A percentile compares a stretch with the other conserved stretches of the same genome.
Conservation (phyloP, 2,113 vertebrate genomes). For the Spermophilus dauricus region DNA sequence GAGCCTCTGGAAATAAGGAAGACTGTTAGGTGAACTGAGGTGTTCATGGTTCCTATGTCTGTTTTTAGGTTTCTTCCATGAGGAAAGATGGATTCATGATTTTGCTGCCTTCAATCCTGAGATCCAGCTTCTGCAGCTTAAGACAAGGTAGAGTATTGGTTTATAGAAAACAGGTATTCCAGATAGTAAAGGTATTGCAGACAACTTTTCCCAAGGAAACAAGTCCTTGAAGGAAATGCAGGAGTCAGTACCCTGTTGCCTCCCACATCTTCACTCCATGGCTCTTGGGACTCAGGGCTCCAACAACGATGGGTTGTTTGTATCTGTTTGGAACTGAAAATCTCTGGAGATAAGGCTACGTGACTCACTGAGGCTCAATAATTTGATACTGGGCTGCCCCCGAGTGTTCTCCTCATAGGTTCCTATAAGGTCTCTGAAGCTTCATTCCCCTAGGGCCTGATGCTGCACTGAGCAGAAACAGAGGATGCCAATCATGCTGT, state of each 20-base stretch:
- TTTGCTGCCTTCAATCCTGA: neutral
- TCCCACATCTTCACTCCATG: neutral
- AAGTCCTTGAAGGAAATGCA: neutral
- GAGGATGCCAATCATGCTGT: neutral
- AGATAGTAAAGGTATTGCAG: neutral
- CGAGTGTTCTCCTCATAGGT: neutral
- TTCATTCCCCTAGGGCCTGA: neutral
- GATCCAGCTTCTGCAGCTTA: neutral
- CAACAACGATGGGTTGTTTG: neutral
- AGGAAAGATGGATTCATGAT: neutral
- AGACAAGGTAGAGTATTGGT: neutral
- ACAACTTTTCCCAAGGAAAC: neutral
- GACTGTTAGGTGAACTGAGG: neutral
- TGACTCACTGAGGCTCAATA: neutral
- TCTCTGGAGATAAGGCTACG: neutral
- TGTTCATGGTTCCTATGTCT: neutral
- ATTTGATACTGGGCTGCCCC: too few relatives aligned
- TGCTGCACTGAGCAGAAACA: neutral
- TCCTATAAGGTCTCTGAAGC: neutral
- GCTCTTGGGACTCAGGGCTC: neutral
- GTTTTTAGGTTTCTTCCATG: neutral
- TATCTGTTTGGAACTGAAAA: neutral
- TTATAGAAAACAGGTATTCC: neutral
- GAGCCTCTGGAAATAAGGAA: neutral
- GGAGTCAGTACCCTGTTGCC: neutral